phyloP scores from a whole-genome alignment of 2,797 vertebrate genomes.

The Dipus sagitta region DNA sequence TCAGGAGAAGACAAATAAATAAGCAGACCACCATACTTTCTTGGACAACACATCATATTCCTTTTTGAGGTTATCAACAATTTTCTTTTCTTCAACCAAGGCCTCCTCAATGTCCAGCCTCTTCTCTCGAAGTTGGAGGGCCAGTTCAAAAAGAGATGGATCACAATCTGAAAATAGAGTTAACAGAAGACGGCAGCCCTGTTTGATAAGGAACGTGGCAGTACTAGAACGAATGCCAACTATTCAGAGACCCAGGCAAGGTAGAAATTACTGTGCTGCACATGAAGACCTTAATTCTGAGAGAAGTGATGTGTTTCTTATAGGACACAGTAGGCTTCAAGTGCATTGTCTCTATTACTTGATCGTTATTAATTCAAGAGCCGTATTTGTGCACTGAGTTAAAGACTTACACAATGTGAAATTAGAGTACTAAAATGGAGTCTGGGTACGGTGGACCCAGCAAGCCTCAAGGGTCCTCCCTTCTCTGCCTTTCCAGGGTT shows the following conservation, averaged over 20 bases:
- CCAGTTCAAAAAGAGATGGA: conserved; percentile 90
- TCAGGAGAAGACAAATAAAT: not conserved
- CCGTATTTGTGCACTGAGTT: not conserved
- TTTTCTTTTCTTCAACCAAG: conserved; percentile 91
- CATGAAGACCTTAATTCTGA: not conserved
- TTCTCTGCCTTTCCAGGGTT: too few relatives aligned
- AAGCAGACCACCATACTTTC: conserved; percentile 88
- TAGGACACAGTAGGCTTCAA: not conserved
- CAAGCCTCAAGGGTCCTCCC: too few relatives aligned
- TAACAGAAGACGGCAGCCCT: not conserved
- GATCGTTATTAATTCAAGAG: not conserved
- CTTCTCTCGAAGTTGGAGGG: conserved; percentile 91
- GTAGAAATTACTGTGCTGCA: not conserved
- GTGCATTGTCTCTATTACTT: not conserved
- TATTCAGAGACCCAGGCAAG: not conserved
- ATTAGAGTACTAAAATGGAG: not conserved
- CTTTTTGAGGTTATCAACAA: conserved; percentile 89
- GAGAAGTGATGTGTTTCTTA: not conserved
- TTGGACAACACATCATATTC: conserved; percentile 89
- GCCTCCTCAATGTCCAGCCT: conserved; percentile 92
- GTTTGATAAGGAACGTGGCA: not conserved
- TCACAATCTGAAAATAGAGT: conserved; percentile 90
- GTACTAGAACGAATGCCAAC: not conserved
- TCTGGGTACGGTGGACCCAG: not conserved
- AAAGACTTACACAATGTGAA: not conserved